phyloP scores from a whole-genome alignment of 1,140 invertebrate species.

The Monomorium pharaonis region DNA sequence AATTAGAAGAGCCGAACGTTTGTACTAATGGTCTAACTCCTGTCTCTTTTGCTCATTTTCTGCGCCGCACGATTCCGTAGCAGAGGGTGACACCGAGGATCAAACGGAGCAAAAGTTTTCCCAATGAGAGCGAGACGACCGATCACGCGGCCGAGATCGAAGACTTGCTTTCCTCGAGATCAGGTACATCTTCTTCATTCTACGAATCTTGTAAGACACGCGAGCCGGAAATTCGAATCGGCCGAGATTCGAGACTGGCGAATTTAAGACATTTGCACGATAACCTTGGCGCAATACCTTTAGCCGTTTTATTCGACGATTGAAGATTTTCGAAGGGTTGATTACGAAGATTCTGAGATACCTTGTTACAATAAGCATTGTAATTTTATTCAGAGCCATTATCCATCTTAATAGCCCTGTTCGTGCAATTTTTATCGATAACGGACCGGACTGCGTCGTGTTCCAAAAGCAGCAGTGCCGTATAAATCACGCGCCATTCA shows the following conservation, averaged over 20 bases:
- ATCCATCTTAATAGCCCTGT: neutral
- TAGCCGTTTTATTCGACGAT: neutral
- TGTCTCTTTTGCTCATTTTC: slow-evolving; percentile 56
- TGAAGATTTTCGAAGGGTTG: neutral
- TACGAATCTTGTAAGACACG: neutral
- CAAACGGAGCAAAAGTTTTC: slow-evolving; percentile 80
- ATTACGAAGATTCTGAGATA: neutral
- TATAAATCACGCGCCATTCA: slow-evolving; percentile 20
- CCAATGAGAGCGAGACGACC: slow-evolving; percentile 78
- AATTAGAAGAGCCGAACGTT: neutral
- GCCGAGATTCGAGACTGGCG: neutral
- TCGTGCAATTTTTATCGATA: slow-evolving; percentile 10
- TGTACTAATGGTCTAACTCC: slow-evolving; percentile 62
- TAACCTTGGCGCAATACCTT: neutral
- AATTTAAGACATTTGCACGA: neutral
- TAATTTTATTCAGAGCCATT: neutral
- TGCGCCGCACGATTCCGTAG: slow-evolving; percentile 48
- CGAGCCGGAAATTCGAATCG: neutral
- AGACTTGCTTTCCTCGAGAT: slow-evolving; percentile 79
- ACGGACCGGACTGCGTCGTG: neutral
- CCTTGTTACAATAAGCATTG: neutral
- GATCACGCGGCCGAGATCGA: slow-evolving; percentile 76
- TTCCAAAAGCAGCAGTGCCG: neutral
- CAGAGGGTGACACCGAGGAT: slow-evolving; percentile 79
- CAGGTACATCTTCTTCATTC: slow-evolving; percentile 68